Evolutionary conservation across 2,113 vertebrate genomes (phyloP).

Genomic region (Ameiurus melas): DNA sequence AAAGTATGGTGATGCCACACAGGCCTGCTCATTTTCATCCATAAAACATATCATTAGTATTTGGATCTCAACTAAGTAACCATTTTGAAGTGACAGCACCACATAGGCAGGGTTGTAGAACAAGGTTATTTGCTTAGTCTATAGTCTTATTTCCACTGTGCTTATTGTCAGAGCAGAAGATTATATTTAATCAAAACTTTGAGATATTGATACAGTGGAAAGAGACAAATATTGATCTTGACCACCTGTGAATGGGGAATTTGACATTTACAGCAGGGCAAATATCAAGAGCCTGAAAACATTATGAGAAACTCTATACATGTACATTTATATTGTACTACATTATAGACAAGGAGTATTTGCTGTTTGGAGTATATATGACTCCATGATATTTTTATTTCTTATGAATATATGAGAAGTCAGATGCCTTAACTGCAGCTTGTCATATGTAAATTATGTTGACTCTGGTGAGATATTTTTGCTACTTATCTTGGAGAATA

Average conservation of each 20-base stretch:
- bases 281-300: constrained; percentile 13
- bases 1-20: neutral
- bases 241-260: neutral
- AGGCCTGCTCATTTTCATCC: neutral
- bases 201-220: constrained; percentile 16
- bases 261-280: constrained; percentile 41
- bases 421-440: neutral
- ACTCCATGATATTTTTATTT: constrained; percentile 5
- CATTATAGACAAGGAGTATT: neutral
- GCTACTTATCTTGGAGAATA: neutral
- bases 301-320: neutral
- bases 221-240: constrained; percentile 45
- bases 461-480: neutral
- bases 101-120: neutral
- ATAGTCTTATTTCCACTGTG: constrained; percentile 21
- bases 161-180: constrained; percentile 42
- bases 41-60: neutral
- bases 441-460: neutral
- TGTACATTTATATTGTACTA: neutral
- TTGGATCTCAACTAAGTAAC: neutral
- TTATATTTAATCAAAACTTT: constrained; percentile 32
- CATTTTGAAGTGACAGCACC: neutral
- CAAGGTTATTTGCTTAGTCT: neutral
- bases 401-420: constrained; percentile 12
- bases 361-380: neutral